These are phyloP conservation scores for Tipula confusa DNA, from an alignment of 2,888 invertebrate genomes.

Conservation along the genomic window DNA sequence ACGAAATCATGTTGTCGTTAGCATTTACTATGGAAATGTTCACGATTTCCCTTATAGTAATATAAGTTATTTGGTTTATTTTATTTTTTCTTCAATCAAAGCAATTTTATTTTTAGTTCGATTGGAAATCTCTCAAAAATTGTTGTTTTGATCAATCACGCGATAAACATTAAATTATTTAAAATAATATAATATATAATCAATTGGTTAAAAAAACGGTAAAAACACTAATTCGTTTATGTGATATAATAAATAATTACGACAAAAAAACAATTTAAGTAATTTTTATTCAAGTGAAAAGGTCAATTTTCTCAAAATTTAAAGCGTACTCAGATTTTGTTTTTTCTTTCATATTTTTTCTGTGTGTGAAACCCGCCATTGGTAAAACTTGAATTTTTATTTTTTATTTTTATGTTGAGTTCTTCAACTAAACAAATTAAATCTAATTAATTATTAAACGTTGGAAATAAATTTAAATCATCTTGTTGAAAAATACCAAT, in stretches of 20 bases:
- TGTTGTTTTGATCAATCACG: not conserved
- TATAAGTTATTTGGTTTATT: too few relatives aligned
- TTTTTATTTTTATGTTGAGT: not conserved
- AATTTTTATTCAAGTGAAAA: not conserved
- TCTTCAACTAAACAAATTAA: not conserved
- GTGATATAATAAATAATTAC: not conserved
- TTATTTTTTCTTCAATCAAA: not conserved
- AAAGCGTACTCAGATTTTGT: slow-evolving; percentile 1
- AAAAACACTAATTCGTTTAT: not conserved
- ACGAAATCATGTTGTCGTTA: too few relatives aligned
- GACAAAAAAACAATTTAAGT: not conserved
- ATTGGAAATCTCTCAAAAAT: slow-evolving; percentile 12
- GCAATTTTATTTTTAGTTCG: slow-evolving; percentile 7
- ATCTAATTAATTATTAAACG: not conserved
- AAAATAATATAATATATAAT: not conserved
- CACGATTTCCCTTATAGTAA: too few relatives aligned
- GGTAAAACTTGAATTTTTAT: not conserved
- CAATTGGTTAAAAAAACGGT: not conserved
- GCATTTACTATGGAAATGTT: too few relatives aligned
- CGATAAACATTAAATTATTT: not conserved
- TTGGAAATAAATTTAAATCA: not conserved
- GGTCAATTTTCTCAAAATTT: slow-evolving; percentile 20
- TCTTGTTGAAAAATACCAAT: not conserved
- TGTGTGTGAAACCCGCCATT: not conserved
- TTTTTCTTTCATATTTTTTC: not conserved